Percentiles rank a stretch among this genome's conserved stretches.
phyloP scores from a whole-genome alignment of 2,888 invertebrate genomes.

The Stramonita haemastoma region DNA sequence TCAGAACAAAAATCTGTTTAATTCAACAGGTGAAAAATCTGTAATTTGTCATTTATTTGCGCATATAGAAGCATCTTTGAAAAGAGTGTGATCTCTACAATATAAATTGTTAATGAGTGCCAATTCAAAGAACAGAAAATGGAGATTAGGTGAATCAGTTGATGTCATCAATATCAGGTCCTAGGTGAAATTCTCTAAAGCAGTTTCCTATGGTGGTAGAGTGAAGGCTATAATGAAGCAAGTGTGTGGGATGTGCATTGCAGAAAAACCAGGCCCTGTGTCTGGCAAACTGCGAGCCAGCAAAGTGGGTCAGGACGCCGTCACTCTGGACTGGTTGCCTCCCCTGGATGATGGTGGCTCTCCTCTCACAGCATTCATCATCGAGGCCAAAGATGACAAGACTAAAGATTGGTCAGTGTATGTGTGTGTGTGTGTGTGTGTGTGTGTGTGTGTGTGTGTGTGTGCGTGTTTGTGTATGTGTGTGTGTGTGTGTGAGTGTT shows the following conservation, averaged over 20 bases:
- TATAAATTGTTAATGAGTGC: no score
- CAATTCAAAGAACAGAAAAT: neutral
- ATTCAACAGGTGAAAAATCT: no score
- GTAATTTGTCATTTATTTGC: no score
- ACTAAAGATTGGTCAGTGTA: conserved; percentile 48
- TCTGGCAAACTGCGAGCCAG: conserved; percentile 82
- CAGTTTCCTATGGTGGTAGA: neutral
- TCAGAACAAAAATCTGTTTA: no score
- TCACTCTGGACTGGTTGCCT: conserved; percentile 73
- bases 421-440: conserved; percentile 31
- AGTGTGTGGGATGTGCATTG: neutral
- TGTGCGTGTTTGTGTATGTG: neutral
- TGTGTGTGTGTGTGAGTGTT: no score
- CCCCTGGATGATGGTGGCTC: conserved; percentile 76
- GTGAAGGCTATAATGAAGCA: neutral
- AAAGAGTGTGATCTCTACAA: no score
- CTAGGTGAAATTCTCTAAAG: no score
- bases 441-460: neutral
- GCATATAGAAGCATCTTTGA: no score
- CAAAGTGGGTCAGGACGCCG: conserved; percentile 80
- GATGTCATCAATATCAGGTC: neutral
- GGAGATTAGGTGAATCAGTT: neutral
- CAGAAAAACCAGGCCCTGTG: conserved; percentile 74
- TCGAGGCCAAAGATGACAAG: conserved; percentile 75
- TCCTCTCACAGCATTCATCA: conserved; percentile 66